Conservation (phyloP, 1,140 invertebrate genomes). For the Atta cephalotes region DNA sequence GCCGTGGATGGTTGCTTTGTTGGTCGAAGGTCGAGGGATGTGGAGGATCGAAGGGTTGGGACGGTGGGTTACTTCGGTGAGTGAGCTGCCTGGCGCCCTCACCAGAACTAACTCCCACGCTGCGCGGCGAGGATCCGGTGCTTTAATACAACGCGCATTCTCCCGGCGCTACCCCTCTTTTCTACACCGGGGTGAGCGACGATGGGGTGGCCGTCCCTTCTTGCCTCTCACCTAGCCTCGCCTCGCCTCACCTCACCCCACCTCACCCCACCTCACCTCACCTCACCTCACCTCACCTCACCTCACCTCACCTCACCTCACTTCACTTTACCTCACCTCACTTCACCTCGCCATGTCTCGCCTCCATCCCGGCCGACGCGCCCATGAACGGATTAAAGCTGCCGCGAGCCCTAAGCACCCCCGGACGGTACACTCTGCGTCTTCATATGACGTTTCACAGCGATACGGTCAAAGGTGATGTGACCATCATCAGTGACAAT, state of each 20-base stretch:
- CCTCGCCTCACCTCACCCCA: not conserved
- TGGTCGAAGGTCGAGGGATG: slow-evolving; percentile 75
- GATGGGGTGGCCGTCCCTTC: slow-evolving; percentile 10
- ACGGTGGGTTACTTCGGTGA: slow-evolving; percentile 81
- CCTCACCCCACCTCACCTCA: too few relatives aligned
- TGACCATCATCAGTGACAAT: slow-evolving; percentile 17
- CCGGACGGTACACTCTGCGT: slow-evolving; percentile 29
- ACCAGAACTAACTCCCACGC: slow-evolving; percentile 85
- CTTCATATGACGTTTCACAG: slow-evolving; percentile 34
- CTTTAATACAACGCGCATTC: slow-evolving; percentile 82
- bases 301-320: slow-evolving; percentile 6
- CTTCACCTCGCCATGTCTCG: slow-evolving; percentile 67
- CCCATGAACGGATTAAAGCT: slow-evolving; percentile 71
- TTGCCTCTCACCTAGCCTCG: slow-evolving; percentile 1
- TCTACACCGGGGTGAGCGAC: slow-evolving; percentile 5
- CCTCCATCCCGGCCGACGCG: slow-evolving; percentile 73
- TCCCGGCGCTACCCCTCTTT: slow-evolving; percentile 60
- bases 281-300: slow-evolving; percentile 24
- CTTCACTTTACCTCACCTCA: not conserved
- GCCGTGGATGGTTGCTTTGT: slow-evolving; percentile 75
- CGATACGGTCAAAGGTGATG: slow-evolving; percentile 53
- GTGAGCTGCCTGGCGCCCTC: slow-evolving; percentile 85
- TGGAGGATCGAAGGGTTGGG: slow-evolving; percentile 77
- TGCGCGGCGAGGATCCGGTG: slow-evolving; percentile 80
- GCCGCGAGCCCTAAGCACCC: slow-evolving; percentile 63